Evolutionary conservation across 2,797 vertebrate genomes (phyloP), one percentile per base, ranked within the genome.

Genomic region (Spizella passerina): DNA sequence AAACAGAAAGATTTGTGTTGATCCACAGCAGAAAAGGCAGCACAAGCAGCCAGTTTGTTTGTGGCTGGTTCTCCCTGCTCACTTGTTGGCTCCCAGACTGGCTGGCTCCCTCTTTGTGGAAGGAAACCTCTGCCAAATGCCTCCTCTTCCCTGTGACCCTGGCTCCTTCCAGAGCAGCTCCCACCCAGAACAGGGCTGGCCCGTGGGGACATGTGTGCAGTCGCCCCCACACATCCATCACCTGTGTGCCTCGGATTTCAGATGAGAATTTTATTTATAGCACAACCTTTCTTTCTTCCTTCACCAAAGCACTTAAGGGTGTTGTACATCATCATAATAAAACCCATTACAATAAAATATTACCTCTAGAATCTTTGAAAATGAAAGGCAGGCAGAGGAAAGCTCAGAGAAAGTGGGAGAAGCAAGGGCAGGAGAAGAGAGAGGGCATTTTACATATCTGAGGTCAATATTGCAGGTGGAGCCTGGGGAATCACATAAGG

Each of bases 261-360:
- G 89, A 93, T 81, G 84, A 81, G 71, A 56, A 65, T 83, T 92
- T 78, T 93, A 91, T 93, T 93, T 95, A 95, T 96, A 82, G 93
- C 57, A 80, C 50, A 90, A 88, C 90, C 80, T 94, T 93, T 88
- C 65, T 77, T 88, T 47, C 34, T 91, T 88, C 77, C 57, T 72
- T 86, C 80, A 92, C 81, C 72, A 75, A 72, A 87, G 85, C 68
- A 90, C 93, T 94, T 95, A 88, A 92, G 64, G 75, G 56, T 88
- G 88, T 84, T 93, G 93, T 95, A 92, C 50, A 86, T 94, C 82
- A 88, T 55, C 56, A 39, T 85, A 39, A 85, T 71, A 94, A 91
- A 95, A 26, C 12, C 50, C 84, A 89, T 88, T 94, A 87, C 63
- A 80, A 76, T 94, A 82, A 96, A 96, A 85, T 81, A 91, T 56